Evolutionary conservation across 1,140 invertebrate species (phyloP), one percentile per base, ranked within the genome.

Genomic region (Tribolium madens): DNA sequence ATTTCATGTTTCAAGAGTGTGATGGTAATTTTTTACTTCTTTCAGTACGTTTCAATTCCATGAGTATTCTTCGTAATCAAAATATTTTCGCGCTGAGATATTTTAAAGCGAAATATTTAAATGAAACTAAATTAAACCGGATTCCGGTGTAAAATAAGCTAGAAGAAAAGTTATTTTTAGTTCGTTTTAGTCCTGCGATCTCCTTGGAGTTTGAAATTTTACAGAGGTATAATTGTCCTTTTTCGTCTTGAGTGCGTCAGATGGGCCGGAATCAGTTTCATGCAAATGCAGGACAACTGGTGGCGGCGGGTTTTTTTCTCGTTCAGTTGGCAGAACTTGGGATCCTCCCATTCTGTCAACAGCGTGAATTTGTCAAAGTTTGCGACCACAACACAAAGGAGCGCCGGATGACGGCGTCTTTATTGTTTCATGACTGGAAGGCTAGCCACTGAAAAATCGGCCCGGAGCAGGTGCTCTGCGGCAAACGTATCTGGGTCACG

Each of bases 331-430:
- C 53, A 60, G 53, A 60, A 60, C 31, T 60, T 60, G 17, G 50
- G 53, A n/a, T 31, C 14, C 53, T 60, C 53, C 7, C 47, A 31
- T 31, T 53, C 70, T 72, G 70, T 72, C 70, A 72, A 72, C 70
- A 72, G 9, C 70, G 70, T 72, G 42, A 72, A 72, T 72, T 72
- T 72, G 50, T 72, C 70, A 72, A 72, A 71, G 36, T 71, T 48
- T 17, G 36, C 13, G 14, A 57, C 52, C 57, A 26, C 57, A 33
- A 13, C 57, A 64, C 57, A 64, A 64, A 64, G 57, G 57, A 57
- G 57, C 17, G 2, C 10, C 57, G 57, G 26, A 57, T 64, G 57
- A 33, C n/a, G 21, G 14, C 57, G 57, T 64, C 57, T 64, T 64
- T 14, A 64, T 64, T 64, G 57, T 64, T 18, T 57, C 14, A 26